Evolutionary conservation across 2,113 vertebrate species (phyloP).

Genomic region (Spea multiplicata): DNA sequence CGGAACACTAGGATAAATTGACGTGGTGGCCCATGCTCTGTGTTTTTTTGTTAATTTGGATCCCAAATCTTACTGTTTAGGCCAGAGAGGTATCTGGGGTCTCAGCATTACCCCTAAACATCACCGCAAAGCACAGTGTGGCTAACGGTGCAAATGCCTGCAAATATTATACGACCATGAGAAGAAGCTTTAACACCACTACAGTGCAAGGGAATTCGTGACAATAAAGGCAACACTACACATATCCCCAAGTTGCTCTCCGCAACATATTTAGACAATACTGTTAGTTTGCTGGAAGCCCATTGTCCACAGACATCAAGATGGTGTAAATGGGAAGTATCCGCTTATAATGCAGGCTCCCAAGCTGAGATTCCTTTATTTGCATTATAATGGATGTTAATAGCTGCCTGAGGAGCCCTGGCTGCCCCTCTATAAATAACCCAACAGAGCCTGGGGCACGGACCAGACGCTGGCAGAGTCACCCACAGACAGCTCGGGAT

Average conservation of each 20-base stretch:
- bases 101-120: no score
- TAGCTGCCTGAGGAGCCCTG: constrained; percentile 97
- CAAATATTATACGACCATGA: no score
- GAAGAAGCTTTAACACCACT: neutral
- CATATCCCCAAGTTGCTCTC: neutral
- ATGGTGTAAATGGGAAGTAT: constrained; percentile 62
- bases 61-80: no score
- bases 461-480: constrained; percentile 23
- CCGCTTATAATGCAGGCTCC: constrained; percentile 77
- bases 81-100: no score
- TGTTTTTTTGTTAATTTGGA: neutral
- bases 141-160: no score
- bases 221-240: neutral
- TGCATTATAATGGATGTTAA: constrained; percentile 99
- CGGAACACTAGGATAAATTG: neutral
- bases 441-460: constrained; percentile 86
- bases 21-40: neutral
- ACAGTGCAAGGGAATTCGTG: neutral
- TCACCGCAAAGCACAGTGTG: no score
- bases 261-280: neutral
- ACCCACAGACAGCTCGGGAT: constrained; percentile 35
- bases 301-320: neutral
- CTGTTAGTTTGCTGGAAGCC: neutral
- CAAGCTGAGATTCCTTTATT: constrained; percentile 89
- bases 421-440: constrained; percentile 93